phyloP scores from a whole-genome alignment of 2,888 invertebrate species.

The Eretmocerus hayati region DNA sequence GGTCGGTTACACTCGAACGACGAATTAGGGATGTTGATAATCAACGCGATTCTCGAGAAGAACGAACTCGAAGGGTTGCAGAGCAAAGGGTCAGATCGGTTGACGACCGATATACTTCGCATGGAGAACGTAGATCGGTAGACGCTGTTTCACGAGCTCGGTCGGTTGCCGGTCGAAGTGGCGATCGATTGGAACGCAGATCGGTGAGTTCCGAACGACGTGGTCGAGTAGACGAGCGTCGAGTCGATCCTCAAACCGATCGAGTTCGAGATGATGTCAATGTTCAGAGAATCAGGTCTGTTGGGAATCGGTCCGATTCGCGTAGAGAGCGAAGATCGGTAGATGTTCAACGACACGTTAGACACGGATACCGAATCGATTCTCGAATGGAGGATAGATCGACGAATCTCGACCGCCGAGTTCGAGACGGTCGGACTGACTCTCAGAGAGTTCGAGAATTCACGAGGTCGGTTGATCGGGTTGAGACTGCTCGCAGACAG shows the following conservation, averaged over 20 bases:
- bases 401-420: not conserved
- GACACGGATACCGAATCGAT: not conserved
- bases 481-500: not conserved
- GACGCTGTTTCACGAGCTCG: too few species aligned
- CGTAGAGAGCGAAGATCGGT: not conserved
- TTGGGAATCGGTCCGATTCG: too few species aligned
- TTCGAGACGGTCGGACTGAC: not conserved
- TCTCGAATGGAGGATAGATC: not conserved
- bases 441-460: too few species aligned
- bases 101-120: not conserved
- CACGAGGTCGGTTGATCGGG: not conserved
- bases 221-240: not conserved
- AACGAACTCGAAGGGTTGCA: constrained; percentile 1
- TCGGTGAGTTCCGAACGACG: not conserved
- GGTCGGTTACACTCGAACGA: not conserved
- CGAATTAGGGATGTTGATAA: not conserved
- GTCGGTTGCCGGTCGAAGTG: not conserved
- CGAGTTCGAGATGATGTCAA: too few species aligned
- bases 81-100: not conserved
- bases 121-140: not conserved
- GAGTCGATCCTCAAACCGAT: not conserved
- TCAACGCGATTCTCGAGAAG: not conserved
- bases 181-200: not conserved
- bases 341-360: constrained; percentile 1
- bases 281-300: too few species aligned